Conservation (phyloP, 2,888 invertebrate genomes). For the Mimumesa dahlbomi region DNA sequence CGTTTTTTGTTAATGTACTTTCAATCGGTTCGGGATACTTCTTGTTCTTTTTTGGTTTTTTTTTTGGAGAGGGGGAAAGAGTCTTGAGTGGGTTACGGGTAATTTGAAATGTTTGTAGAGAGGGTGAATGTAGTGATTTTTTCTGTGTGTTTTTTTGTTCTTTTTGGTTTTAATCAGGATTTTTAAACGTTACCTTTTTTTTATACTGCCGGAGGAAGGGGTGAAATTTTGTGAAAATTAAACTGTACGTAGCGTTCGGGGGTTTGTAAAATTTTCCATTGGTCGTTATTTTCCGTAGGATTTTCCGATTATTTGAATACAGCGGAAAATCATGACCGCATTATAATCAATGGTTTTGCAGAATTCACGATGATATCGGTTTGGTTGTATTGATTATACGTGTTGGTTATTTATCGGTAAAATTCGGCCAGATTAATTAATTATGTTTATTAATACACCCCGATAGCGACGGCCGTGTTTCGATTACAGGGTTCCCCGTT, state of each 20-base stretch:
- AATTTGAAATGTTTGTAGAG: no score
- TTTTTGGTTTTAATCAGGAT: no score
- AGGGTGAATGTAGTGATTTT: no score
- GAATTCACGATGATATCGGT: background rate
- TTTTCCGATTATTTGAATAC: background rate
- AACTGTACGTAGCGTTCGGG: no score
- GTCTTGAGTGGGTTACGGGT: no score
- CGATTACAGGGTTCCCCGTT: background rate
- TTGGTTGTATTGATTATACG: background rate
- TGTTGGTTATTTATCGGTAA: background rate
- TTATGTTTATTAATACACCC: background rate
- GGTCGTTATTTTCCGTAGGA: background rate
- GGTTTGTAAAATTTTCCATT: slow-evolving; percentile 4
- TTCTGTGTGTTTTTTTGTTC: no score
- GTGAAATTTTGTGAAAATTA: no score
- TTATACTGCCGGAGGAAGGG: no score
- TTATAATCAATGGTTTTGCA: background rate
- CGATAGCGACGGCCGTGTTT: background rate
- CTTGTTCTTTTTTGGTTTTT: background rate
- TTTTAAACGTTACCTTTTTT: no score
- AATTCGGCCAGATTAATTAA: background rate
- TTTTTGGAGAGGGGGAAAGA: no score
- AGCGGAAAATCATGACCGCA: background rate
- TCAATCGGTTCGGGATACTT: no score
- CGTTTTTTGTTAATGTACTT: background rate